These are phyloP conservation scores for Dasysyrphus albostriatus DNA, from an alignment of 2,888 invertebrate genomes.

Conservation along the genomic window DNA sequence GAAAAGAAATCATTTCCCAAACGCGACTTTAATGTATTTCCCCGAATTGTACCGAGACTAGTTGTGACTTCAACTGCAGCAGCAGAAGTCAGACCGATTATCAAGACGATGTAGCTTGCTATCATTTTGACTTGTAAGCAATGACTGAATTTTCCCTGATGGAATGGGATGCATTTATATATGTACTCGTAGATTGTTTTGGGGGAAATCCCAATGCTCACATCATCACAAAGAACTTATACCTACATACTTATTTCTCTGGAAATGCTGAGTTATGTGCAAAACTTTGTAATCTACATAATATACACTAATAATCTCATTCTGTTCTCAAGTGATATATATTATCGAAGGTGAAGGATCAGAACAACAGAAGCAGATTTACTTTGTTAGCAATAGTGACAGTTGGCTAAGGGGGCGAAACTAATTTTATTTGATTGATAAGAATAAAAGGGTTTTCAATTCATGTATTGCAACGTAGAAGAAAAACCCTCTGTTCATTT, in stretches of 20 bases:
- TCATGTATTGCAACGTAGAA: too few relatives aligned
- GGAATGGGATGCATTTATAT: conserved; percentile 19
- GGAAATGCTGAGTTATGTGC: background rate
- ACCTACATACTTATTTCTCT: conserved; percentile 15
- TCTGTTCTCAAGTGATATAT: background rate
- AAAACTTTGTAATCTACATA: conserved; percentile 11
- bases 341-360: background rate
- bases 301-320: background rate
- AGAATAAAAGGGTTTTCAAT: too few relatives aligned
- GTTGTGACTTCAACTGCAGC: conserved; percentile 77
- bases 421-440: too few relatives aligned
- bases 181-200: background rate
- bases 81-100: conserved; percentile 29
- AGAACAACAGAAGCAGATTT: conserved; percentile 1
- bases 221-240: background rate
- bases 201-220: conserved; percentile 11
- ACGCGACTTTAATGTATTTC: conserved; percentile 78
- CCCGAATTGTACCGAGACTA: conserved; percentile 80
- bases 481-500: too few relatives aligned
- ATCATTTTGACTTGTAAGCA: conserved; percentile 42
- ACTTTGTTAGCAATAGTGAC: background rate
- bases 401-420: too few relatives aligned
- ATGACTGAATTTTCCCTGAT: conserved; percentile 22
- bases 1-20: conserved; percentile 79
- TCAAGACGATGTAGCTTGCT: conserved; percentile 28